Evolutionary conservation across 2,797 vertebrate species (phyloP), one percentile per base, ranked within the genome.

Genomic region (Gymnocypris eckloni): DNA sequence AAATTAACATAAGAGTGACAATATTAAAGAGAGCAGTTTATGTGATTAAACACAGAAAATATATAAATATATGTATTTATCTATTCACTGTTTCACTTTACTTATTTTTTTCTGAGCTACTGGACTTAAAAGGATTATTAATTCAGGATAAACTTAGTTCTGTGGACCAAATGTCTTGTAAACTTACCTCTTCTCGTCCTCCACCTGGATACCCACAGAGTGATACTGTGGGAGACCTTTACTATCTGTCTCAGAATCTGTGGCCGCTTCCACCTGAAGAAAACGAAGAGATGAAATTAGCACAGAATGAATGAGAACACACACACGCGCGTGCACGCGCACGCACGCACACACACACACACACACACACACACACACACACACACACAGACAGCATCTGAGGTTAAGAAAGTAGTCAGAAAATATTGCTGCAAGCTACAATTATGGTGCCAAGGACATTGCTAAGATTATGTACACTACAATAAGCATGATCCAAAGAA

Each of bases 131-230:
- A 59, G 2, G 48, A 13, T 54, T 6, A 77, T 75, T 20, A 54
- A 76, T 20, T 54, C 25, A 54, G 33, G 20, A 39, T n/a, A 56
- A 39, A 3, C 50, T 77, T 39, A 78, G 20, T 78, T 78, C 22
- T 59, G 22, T 1, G 0, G 13, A 61, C 9, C 22, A 79, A 25
- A 79, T 43, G 22, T 43, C 22, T 13, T 16, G 13, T 37, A 81
- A 6, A 87, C 92, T 90, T 95, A 99, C 98, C 98, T 93, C 93
- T 98, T 98, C 52, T 95, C 96, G 50, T 98, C 98, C 91, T 99
- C 98, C 90, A 99, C 98, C 92, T 99, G 98, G 90, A 99, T 93
- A 61, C 98, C 98, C 50, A 99, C 96, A 0, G 98, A 99, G 87
- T 99, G 98, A 92, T 98, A 99, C 89, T 98, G 97, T 88, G 98